Evolutionary conservation across 2,113 vertebrate genomes (phyloP).

Genomic region (Amia ocellicauda): DNA sequence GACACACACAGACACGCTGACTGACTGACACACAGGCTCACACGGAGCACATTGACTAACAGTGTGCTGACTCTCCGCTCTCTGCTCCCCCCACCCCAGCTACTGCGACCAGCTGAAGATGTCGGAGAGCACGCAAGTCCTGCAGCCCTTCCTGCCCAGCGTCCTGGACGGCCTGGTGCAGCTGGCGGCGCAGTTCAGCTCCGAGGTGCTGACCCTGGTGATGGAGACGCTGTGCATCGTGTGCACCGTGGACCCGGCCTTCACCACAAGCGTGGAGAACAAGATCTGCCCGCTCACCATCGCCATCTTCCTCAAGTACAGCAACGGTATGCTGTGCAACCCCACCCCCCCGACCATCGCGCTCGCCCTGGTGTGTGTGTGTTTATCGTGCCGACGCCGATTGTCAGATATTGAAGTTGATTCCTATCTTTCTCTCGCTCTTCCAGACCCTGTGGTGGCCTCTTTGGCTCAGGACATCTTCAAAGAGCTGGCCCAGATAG

Average conservation of each 20-base stretch:
- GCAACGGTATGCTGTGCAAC: constrained; percentile 81
- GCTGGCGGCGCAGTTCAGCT: constrained; percentile 93
- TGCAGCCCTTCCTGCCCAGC: constrained; percentile 94
- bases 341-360: not conserved
- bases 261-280: constrained; percentile 89
- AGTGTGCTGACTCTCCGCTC: too few relatives aligned
- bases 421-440: not conserved
- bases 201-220: constrained; percentile 92
- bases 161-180: constrained; percentile 91
- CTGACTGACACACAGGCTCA: not conserved
- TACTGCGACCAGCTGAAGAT: constrained; percentile 97
- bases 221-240: constrained; percentile 97
- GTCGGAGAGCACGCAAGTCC: constrained; percentile 87
- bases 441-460: constrained; percentile 90
- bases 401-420: too few relatives aligned
- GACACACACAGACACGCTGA: not conserved
- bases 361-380: too few relatives aligned
- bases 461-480: constrained; percentile 97
- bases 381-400: too few relatives aligned
- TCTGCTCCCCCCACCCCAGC: constrained; percentile 53
- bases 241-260: constrained; percentile 86
- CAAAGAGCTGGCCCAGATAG: constrained; percentile 94
- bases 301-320: constrained; percentile 96
- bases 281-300: constrained; percentile 98
- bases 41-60: too few relatives aligned